Percentiles rank a stretch among this genome's conserved stretches.
These are phyloP conservation scores for Coranthus polyacanthus DNA, from an alignment of 2,797 vertebrate species.

Conservation along the genomic window DNA sequence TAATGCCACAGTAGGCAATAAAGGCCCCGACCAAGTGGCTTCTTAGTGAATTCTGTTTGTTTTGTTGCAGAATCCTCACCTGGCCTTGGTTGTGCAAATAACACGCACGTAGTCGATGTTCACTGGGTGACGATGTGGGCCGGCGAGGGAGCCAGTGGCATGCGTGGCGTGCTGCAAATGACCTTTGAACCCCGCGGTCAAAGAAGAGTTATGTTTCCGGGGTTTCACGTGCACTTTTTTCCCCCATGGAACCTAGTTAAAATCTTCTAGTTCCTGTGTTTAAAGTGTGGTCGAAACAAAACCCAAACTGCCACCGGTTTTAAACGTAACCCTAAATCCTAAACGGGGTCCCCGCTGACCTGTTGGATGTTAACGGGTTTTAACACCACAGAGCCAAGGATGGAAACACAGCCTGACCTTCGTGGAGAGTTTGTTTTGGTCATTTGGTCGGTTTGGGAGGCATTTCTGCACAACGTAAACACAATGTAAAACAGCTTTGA, in stretches of 20 bases:
- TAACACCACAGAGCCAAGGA: no score
- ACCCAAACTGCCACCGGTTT: no score
- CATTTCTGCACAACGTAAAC: neutral
- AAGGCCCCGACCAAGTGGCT: constrained; percentile 57
- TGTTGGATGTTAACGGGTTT: no score
- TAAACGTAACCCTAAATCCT: no score
- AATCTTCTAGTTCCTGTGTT: no score
- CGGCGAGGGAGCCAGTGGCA: constrained; percentile 47
- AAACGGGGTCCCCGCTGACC: no score
- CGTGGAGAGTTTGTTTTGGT: neutral
- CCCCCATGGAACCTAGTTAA: no score
- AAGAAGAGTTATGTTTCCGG: constrained; percentile 13
- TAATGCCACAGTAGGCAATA: constrained; percentile 57
- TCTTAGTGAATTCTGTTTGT: constrained; percentile 39
- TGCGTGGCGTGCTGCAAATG: constrained; percentile 21
- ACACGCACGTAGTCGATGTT: constrained; percentile 31
- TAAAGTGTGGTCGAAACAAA: no score
- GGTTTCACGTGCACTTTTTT: no score
- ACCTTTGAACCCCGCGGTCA: constrained; percentile 64
- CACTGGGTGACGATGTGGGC: constrained; percentile 19
- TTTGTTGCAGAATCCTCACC: constrained; percentile 19
- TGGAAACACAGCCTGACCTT: neutral
- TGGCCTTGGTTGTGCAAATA: constrained; percentile 42
- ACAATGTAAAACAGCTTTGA: constrained; percentile 6
- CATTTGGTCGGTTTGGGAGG: neutral